phyloP scores from a whole-genome alignment of 2,888 invertebrate species.

The Ischnura elegans region DNA sequence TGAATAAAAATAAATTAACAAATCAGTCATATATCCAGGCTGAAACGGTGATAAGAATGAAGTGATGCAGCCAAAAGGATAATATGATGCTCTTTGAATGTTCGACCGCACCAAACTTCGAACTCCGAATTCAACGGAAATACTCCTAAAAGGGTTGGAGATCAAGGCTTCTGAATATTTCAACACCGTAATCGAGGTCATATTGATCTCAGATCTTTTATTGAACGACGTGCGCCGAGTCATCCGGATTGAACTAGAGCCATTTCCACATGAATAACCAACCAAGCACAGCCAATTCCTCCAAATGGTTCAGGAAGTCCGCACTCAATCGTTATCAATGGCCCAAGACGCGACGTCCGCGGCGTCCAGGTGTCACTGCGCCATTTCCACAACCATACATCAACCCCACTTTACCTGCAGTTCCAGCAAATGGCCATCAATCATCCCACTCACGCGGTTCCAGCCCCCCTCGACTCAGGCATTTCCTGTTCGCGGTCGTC shows the following conservation, averaged over 20 bases:
- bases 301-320: background rate
- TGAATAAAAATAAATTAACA: too few relatives aligned
- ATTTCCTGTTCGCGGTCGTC: background rate
- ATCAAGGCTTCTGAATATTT: background rate
- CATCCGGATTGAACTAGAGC: background rate
- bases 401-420: background rate
- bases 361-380: background rate
- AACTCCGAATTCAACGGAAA: too few relatives aligned
- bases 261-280: background rate
- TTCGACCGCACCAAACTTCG: too few relatives aligned
- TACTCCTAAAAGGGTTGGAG: background rate
- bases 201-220: background rate
- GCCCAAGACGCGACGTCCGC: too few relatives aligned
- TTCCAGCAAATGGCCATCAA: background rate
- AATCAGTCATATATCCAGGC: too few relatives aligned
- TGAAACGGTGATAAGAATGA: too few relatives aligned
- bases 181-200: background rate
- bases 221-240: background rate
- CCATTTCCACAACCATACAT: background rate
- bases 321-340: background rate
- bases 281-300: background rate
- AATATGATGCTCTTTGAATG: too few relatives aligned
- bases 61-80: too few relatives aligned
- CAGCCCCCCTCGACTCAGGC: background rate
- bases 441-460: too few relatives aligned